Evolutionary conservation across 2,113 vertebrate genomes (phyloP), one percentile per base, ranked within the genome.

Genomic region (Psammodynastes pulverulentus): DNA sequence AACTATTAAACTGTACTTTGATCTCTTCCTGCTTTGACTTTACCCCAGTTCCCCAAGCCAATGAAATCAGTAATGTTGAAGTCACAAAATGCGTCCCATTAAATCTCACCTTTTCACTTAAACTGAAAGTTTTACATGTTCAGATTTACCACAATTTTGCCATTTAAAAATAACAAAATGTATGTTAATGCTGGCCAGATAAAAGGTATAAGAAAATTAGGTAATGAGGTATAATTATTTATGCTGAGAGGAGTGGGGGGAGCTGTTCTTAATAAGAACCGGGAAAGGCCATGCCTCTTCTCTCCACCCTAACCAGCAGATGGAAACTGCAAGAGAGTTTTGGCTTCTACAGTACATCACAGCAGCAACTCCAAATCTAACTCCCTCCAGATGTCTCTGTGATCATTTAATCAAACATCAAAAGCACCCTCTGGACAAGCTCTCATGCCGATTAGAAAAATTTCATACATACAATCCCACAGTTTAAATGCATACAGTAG

Each of bases 331-430:
- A 95, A 96, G 95, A 94, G 91, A 93, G 94, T 94, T 96, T 95
- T 94, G 91, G 94, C 87, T 96, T 96, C 95, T 94, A 94, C 85
- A 95, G 91, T 2, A 89, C 93, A 93, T 95, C 95, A 96, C 94
- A 96, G 95, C 92, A 97, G 94, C 95, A 94, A 91, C 97, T 97
- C 97, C 96, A 97, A 96, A 97, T 94, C 95, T 96, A 98, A 97
- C 95, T 97, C 96, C 52, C 93, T 97, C 97, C 97, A 98, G 96
- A 97, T 97, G 97, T 96, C 95, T 95, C 94, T 96, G 9, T 97
- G 97, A 97, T 97, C 97, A 95, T 95, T 94, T 97, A 95, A 97
- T 97, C 97, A 98, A 95, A 97, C 97, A 97, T 97, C 97, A 97
- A 97, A 97, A 95, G 96, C 93, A 86, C 52, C 84, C 90, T 56